Conservation (phyloP, 2,888 invertebrate species). For the Campopleginae sp. region DNA sequence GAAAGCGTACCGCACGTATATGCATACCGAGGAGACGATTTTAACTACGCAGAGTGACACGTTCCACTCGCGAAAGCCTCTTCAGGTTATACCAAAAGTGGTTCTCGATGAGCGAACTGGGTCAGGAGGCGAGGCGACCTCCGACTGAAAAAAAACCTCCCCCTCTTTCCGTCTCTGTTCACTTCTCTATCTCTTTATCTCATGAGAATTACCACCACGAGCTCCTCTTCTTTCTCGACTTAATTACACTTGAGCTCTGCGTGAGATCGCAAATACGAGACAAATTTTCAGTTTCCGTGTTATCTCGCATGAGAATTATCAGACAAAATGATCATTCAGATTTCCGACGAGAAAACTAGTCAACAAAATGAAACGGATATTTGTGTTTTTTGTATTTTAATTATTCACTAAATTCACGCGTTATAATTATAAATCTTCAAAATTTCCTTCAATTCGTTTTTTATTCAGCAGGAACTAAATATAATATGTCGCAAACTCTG, state of each 20-base stretch:
- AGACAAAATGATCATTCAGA: background rate
- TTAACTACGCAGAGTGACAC: conserved; percentile 52
- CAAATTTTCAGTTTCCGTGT: conserved; percentile 54
- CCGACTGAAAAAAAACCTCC: conserved; percentile 57
- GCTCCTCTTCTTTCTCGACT: conserved; percentile 43
- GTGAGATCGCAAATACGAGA: conserved; percentile 56
- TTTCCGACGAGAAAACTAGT: background rate
- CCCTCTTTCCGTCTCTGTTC: conserved; percentile 2
- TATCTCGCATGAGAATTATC: conserved; percentile 12
- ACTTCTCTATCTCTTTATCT: conserved; percentile 20
- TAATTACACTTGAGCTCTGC: conserved; percentile 60
- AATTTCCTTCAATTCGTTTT: background rate
- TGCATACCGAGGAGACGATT: conserved; percentile 39
- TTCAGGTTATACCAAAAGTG: conserved; percentile 71
- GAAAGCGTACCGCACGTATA: background rate
- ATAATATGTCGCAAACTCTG: background rate
- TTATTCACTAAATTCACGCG: background rate
- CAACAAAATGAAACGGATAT: background rate
- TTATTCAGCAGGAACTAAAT: background rate
- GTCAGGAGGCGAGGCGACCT: conserved; percentile 75
- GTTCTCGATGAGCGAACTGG: conserved; percentile 76
- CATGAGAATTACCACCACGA: conserved; percentile 33
- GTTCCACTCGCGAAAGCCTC: conserved; percentile 69
- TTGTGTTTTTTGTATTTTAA: background rate
- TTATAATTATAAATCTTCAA: background rate